Evolutionary conservation across 2,888 invertebrate species (phyloP), one percentile per base, ranked within the genome.

Genomic region (Heliconius ismenius): DNA sequence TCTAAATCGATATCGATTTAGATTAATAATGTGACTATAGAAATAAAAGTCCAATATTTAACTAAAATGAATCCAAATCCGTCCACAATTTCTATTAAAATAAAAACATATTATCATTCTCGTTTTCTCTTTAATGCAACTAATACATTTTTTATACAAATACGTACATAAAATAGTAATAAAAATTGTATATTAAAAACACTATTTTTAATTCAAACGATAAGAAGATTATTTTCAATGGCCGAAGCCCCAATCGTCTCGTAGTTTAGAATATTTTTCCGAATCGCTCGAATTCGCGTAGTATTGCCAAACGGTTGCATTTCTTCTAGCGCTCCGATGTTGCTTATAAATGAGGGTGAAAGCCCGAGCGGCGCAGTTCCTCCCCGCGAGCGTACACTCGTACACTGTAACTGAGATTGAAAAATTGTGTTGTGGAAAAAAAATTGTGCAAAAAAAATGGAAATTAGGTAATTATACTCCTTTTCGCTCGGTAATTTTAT

Each of bases 311-410:
- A 91, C 84, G 82, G 88, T 90, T 91, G 88, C 87, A 88, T 91
- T 91, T 91, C 89, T 89, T 89, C 86, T 85, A 88, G 89, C 91
- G 82, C 81, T 81, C 81, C 80, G 81, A 77, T 83, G 85, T 89
- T 90, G 86, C 89, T 92, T 93, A 94, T 94, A 94, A 92, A 92
- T 91, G 85, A 86, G 79, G 87, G 93, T 91, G 93, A 94, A 93
- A 93, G 93, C 92, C 88, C 83, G 84, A 86, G 87, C 80, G 87
- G 86, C 89, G 89, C 86, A 84, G 84, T 84, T 60, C 62, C 62
- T 73, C 62, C 73, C 73, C 73, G 73, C 73, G 39, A 39, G 39
- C 26, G 73, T 73, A 43, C 43, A 26, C 18, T 62, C 39, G 26
- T 18, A 73, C 62, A 89, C 89, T 89, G 84, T 67, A 24, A 67